Conservation (phyloP, 2,888 invertebrate species). For the Scaptomyza cyrtandrae region DNA sequence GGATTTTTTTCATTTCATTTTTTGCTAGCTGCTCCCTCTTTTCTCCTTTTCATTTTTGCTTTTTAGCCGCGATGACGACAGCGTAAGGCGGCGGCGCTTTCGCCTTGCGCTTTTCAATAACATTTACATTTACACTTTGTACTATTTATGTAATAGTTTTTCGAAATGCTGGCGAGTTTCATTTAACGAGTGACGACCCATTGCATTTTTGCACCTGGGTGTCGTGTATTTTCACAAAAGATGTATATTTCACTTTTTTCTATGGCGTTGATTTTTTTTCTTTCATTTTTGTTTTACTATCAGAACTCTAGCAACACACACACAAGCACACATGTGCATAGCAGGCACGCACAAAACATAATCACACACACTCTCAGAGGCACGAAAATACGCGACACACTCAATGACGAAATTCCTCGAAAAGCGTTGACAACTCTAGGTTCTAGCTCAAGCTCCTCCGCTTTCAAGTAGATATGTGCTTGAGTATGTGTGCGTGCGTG, state of each 20-base stretch:
- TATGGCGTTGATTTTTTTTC: slow-evolving; percentile 38
- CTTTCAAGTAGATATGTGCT: slow-evolving; percentile 36
- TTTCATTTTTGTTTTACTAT: slow-evolving; percentile 68
- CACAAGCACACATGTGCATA: slow-evolving; percentile 46
- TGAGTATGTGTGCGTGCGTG: slow-evolving; percentile 24
- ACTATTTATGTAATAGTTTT: slow-evolving; percentile 77
- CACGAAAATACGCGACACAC: slow-evolving; percentile 56
- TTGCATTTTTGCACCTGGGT: slow-evolving; percentile 48
- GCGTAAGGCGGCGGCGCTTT: slow-evolving; percentile 67
- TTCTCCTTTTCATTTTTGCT: slow-evolving; percentile 45
- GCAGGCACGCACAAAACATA: slow-evolving; percentile 62
- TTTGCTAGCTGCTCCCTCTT: slow-evolving; percentile 56
- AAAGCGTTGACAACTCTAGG: slow-evolving; percentile 76
- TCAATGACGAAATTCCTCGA: slow-evolving; percentile 83
- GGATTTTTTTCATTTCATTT: slow-evolving; percentile 28
- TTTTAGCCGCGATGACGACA: slow-evolving; percentile 75
- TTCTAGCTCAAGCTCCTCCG: slow-evolving; percentile 67
- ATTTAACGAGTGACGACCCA: slow-evolving; percentile 35
- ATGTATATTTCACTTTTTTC: slow-evolving; percentile 59
- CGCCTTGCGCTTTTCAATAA: slow-evolving; percentile 73
- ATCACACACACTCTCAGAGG: slow-evolving; percentile 38
- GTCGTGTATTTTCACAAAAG: slow-evolving; percentile 20
- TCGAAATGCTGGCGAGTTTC: slow-evolving; percentile 61
- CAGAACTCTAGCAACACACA: slow-evolving; percentile 62
- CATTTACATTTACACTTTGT: slow-evolving; percentile 78